Conservation (phyloP, 2,797 vertebrate genomes). For the Sebastiscus tertius region DNA sequence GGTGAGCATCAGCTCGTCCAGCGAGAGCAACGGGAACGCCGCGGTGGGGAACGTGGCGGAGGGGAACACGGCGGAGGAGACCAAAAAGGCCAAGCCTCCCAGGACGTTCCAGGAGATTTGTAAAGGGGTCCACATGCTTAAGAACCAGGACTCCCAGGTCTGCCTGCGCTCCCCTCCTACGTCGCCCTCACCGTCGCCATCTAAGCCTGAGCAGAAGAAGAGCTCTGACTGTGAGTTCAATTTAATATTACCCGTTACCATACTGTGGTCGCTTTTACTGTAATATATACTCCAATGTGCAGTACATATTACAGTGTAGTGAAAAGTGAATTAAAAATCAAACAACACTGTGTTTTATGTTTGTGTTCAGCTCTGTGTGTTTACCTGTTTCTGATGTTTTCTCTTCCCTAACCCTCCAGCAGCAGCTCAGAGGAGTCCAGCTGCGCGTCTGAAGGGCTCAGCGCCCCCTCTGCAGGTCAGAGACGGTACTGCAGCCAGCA, state of each 20-base stretch:
- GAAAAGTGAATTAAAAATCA: background rate
- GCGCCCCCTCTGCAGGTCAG: constrained; percentile 54
- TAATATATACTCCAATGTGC: no score
- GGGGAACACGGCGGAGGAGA: constrained; percentile 85
- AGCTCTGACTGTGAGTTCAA: constrained; percentile 74
- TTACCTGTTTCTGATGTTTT: background rate
- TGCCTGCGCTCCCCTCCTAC: constrained; percentile 61
- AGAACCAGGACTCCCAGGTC: constrained; percentile 84
- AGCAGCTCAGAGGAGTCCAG: constrained; percentile 62
- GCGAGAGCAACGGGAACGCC: constrained; percentile 88
- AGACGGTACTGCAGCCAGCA: constrained; percentile 57
- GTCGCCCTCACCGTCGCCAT: constrained; percentile 27
- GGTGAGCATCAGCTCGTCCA: constrained; percentile 91
- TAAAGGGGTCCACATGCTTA: constrained; percentile 86
- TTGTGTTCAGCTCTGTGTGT: background rate
- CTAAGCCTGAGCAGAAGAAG: constrained; percentile 80
- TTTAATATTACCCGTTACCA: background rate
- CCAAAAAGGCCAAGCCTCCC: constrained; percentile 77
- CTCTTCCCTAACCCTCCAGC: constrained; percentile 1
- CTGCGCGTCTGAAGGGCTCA: constrained; percentile 73
- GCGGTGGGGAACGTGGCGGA: constrained; percentile 69
- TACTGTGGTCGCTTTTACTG: background rate
- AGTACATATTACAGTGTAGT: no score
- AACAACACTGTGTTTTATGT: background rate
- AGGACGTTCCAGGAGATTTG: constrained; percentile 86